A percentile compares a stretch with the other conserved stretches of the same genome.
Conservation (phyloP, 2,113 vertebrate genomes). For the Diadophis punctatus region DNA sequence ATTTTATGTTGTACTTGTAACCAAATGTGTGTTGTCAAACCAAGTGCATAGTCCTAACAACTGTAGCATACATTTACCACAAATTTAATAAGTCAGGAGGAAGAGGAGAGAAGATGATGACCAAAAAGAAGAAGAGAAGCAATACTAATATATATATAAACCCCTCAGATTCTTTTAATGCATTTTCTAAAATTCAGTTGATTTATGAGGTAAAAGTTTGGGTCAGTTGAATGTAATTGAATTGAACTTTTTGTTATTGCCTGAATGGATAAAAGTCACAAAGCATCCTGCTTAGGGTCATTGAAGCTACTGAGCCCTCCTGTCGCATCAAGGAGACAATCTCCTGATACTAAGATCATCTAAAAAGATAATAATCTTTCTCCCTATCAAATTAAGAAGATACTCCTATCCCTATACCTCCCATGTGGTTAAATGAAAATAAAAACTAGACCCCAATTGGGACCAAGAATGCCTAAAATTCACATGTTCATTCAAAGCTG, state of each 20-base stretch:
- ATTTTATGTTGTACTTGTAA: neutral
- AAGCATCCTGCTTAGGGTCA: neutral
- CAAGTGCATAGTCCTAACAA: neutral
- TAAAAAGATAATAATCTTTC: neutral
- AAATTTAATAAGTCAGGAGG: neutral
- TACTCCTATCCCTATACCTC: neutral
- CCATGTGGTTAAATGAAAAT: neutral
- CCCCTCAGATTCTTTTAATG: neutral
- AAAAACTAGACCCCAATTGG: neutral
- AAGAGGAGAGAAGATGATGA: neutral
- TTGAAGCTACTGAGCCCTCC: neutral
- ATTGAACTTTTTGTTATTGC: neutral
- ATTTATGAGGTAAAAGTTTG: neutral
- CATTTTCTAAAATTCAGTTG: neutral
- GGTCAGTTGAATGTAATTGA: neutral
- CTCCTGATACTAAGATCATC: neutral
- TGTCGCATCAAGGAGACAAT: neutral
- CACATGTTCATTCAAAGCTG: neutral
- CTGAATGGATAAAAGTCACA: neutral
- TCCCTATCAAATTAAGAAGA: neutral
- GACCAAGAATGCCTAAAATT: neutral
- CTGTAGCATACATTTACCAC: neutral
- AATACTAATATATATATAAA: neutral
- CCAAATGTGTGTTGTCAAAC: neutral
- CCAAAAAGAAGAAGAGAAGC: neutral